Percentiles rank a stretch among this genome's conserved stretches.
Conservation (phyloP, 2,113 vertebrate species). For the Grallaria varia region DNA sequence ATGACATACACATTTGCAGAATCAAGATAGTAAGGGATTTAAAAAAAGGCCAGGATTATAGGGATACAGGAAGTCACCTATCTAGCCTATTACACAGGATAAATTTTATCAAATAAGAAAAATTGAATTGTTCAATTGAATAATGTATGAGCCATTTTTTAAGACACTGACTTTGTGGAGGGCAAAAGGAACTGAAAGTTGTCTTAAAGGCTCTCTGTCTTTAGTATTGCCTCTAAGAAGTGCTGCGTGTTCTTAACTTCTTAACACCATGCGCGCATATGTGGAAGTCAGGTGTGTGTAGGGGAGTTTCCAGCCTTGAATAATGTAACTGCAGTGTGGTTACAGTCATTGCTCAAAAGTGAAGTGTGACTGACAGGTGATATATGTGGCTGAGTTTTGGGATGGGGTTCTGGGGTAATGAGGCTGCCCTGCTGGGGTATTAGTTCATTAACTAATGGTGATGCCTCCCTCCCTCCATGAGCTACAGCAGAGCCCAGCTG, state of each 20-base stretch:
- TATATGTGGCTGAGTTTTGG: neutral
- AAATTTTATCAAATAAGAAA: neutral
- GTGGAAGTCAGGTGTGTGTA: fast-evolving
- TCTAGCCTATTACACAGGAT: neutral
- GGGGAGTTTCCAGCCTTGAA: neutral
- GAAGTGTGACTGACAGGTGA: neutral
- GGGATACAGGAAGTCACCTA: neutral
- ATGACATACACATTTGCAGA: neutral
- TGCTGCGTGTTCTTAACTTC: neutral
- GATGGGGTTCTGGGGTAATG: neutral
- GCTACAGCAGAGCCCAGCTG: neutral
- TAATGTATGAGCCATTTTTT: neutral
- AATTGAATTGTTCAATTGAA: neutral
- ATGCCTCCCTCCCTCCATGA: neutral
- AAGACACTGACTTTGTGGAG: neutral
- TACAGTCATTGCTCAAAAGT: neutral
- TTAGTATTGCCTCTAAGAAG: neutral
- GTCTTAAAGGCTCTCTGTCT: neutral
- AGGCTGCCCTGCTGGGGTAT: neutral
- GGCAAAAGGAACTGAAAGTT: neutral
- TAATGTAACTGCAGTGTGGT: neutral
- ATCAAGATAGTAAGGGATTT: neutral
- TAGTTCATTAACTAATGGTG: neutral
- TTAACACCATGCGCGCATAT: fast-evolving
- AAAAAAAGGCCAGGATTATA: neutral